These are phyloP conservation scores for Ictalurus punctatus DNA, from an alignment of 2,113 vertebrate species.

Conservation along the genomic window DNA sequence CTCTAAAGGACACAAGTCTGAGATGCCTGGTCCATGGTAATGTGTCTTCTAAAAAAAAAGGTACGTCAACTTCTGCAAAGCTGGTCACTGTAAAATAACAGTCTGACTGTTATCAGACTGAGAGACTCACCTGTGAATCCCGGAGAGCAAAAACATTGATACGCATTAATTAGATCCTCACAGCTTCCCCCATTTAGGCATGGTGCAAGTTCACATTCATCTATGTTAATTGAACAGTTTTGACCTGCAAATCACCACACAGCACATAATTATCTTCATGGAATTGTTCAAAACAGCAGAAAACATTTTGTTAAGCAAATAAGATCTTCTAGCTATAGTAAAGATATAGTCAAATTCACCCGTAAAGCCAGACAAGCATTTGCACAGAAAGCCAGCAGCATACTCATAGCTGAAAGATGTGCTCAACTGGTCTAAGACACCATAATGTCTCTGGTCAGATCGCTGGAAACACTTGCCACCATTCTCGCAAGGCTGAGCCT, in stretches of 20 bases:
- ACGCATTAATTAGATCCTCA: constrained; percentile 78
- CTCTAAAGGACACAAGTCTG: neutral
- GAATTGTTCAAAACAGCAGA: neutral
- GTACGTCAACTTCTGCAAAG: neutral
- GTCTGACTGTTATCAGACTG: neutral
- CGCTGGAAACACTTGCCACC: constrained; percentile 80
- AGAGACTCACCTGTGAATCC: constrained; percentile 83
- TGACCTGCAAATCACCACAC: constrained; percentile 72
- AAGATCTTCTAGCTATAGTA: neutral
- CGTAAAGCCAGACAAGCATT: constrained; percentile 82
- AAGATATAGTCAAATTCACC: constrained; percentile 31
- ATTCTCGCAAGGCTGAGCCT: constrained; percentile 77
- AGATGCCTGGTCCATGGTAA: neutral
- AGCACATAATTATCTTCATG: neutral
- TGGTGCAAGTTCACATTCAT: constrained; percentile 83
- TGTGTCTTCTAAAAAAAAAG: neutral
- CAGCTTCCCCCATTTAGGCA: constrained; percentile 84
- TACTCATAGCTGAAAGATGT: constrained; percentile 74
- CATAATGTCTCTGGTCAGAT: constrained; percentile 76
- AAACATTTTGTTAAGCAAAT: neutral
- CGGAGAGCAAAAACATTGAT: constrained; percentile 77
- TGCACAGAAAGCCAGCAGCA: constrained; percentile 85
- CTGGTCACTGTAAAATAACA: neutral
- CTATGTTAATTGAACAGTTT: constrained; percentile 79
- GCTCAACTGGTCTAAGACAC: constrained; percentile 66